Percentiles rank a stretch among this genome's conserved stretches.
phyloP scores from a whole-genome alignment of 2,113 vertebrate genomes.

The Tachysurus fulvidraco region DNA sequence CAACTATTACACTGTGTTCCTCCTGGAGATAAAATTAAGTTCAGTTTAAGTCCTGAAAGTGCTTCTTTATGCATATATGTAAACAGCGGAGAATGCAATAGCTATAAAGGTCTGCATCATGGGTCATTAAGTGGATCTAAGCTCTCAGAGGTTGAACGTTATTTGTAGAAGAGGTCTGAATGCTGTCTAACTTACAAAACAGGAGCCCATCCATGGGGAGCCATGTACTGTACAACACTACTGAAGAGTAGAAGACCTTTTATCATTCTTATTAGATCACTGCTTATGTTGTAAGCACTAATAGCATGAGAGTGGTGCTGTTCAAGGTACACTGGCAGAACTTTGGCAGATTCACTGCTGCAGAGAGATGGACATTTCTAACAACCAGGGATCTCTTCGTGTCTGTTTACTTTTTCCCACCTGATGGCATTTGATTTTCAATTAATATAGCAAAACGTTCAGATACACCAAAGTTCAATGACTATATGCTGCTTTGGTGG shows the following conservation, averaged over 20 bases:
- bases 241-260: background rate
- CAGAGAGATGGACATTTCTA: slow-evolving; percentile 11
- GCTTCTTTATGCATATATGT: background rate
- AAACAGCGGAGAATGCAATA: background rate
- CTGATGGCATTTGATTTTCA: slow-evolving; percentile 61
- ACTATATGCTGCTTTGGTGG: slow-evolving; percentile 49
- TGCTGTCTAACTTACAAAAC: slow-evolving; percentile 16
- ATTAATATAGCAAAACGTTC: slow-evolving; percentile 65
- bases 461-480: slow-evolving; percentile 61
- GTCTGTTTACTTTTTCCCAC: slow-evolving; percentile 47
- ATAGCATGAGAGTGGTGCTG: background rate
- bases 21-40: background rate
- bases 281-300: slow-evolving; percentile 21
- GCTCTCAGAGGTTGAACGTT: background rate
- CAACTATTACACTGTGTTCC: background rate
- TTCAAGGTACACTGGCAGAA: slow-evolving; percentile 22
- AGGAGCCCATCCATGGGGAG: slow-evolving; percentile 5
- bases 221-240: background rate
- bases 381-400: background rate
- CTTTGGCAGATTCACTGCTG: slow-evolving; percentile 6
- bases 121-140: slow-evolving; percentile 23
- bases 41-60: background rate
- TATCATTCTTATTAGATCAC: slow-evolving; percentile 22
- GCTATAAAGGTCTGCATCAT: background rate
- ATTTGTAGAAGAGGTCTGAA: slow-evolving; percentile 30